Evolutionary conservation across 2,113 vertebrate genomes (phyloP), one percentile per base, ranked within the genome.

Genomic region (Saguinus midas): DNA sequence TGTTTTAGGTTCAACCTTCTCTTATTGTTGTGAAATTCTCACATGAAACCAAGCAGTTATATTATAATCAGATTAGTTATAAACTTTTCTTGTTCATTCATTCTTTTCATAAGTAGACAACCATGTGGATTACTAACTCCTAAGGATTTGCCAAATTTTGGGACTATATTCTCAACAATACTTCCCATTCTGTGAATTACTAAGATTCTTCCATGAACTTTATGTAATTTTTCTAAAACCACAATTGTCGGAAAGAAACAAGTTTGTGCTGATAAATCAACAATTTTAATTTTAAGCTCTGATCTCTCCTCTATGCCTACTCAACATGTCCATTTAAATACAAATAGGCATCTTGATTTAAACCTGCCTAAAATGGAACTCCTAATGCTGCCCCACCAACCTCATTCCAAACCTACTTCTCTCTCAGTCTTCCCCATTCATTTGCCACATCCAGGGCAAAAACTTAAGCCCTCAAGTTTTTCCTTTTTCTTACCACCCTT

Each of bases 151-250:
- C 92, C 94, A 94, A 48, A 80, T 3, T 70, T 43, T 68, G 73
- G 48, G 50, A 48, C 43, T 92, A 13, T 37, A 37, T 83, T 94
- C 35, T 66, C 45, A 5, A 43, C 23, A 73, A 82, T 83, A 83
- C n/a, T 96, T 97, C 91, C 68, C 40, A 90, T 83, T 78, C 68
- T 81, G 52, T 91, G 50, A 96, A 95, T 96, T 96, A 93, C 66
- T 93, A 81, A 90, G 96, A 88, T 52, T 90, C 73, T 87, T 91
- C 90, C 57, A 91, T 29, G 78, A 93, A 81, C 23, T 80, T 80
- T 92, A 58, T 40, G 29, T 11, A 96, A 96, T 91, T 95, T 92
- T 91, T 55, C 70, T 78, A 18, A 93, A 95, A 58, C 72, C 43
- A 83, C 61, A 91, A 93, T 80, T 88, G 43, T 87, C 6, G 18